phyloP scores from a whole-genome alignment of 2,888 invertebrate genomes.

The Chrysotoxum bicinctum region DNA sequence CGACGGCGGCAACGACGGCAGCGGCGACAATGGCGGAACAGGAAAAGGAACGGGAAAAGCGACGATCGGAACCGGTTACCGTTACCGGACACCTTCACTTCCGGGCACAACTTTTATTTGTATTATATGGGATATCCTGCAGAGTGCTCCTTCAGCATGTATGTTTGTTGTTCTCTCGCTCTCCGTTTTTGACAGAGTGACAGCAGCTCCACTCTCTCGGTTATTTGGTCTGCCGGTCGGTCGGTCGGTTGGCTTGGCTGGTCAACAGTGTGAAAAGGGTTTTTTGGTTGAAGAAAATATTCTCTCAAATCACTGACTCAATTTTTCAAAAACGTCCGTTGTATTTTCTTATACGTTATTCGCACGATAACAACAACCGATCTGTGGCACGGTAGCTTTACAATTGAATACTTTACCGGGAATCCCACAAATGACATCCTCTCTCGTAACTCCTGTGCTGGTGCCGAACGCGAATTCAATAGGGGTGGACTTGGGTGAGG shows the following conservation, averaged over 20 bases:
- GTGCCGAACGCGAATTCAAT: neutral
- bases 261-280: constrained; percentile 27
- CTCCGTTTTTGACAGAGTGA: constrained; percentile 10
- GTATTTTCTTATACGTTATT: constrained; percentile 17
- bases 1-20: constrained; percentile 55
- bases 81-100: constrained; percentile 83
- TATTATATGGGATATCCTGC: constrained; percentile 72
- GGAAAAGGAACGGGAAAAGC: constrained; percentile 82
- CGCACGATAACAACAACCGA: constrained; percentile 80
- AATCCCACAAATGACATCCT: constrained; percentile 73
- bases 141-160: constrained; percentile 64
- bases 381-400: constrained; percentile 81
- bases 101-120: constrained; percentile 80
- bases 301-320: constrained; percentile 47
- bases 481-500: constrained; percentile 46
- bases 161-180: constrained; percentile 37
- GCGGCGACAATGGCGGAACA: constrained; percentile 77
- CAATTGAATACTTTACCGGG: constrained; percentile 81
- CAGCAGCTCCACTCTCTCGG: constrained; percentile 31
- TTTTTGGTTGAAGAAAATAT: constrained; percentile 9
- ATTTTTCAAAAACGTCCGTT: constrained; percentile 33
- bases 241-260: neutral
- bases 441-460: constrained; percentile 33
- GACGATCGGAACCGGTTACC: constrained; percentile 83
- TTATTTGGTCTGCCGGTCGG: neutral